Evolutionary conservation across 1,140 invertebrate genomes (phyloP).

Genomic region (Cheumatopsyche charites): DNA sequence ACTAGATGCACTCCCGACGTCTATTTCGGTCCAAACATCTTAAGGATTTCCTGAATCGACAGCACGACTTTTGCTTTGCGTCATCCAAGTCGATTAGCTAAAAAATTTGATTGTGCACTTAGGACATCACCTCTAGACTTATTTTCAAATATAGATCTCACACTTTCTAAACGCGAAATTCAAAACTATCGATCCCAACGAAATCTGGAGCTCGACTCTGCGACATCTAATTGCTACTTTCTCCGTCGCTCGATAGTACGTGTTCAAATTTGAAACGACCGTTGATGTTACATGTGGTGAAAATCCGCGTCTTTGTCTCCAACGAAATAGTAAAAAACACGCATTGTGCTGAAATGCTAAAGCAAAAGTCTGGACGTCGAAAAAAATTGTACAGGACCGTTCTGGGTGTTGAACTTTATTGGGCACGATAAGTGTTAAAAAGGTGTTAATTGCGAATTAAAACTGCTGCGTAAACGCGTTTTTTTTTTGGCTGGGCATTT

Average conservation of each 20-base stretch:
- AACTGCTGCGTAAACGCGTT: background rate
- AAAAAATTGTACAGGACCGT: too few relatives aligned
- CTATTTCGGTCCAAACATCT: too few relatives aligned
- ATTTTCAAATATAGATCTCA: too few relatives aligned
- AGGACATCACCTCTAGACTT: background rate
- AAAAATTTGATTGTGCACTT: background rate
- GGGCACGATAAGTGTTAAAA: slow-evolving; percentile 1
- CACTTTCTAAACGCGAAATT: too few relatives aligned
- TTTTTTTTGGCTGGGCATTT: slow-evolving; percentile 2
- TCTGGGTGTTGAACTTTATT: background rate
- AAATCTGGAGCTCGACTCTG: background rate
- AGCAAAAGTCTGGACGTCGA: too few relatives aligned
- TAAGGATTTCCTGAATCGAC: slow-evolving; percentile 18
- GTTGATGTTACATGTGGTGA: background rate
- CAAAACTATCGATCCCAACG: too few relatives aligned
- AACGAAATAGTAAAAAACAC: background rate
- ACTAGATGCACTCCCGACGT: background rate
- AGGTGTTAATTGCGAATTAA: slow-evolving; percentile 1
- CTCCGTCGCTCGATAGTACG: background rate
- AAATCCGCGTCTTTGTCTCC: background rate
- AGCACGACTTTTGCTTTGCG: background rate
- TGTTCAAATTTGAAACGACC: too few relatives aligned
- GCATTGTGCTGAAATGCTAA: too few relatives aligned
- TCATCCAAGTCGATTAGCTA: background rate
- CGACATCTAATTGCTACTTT: slow-evolving; percentile 11